These are phyloP conservation scores for Gnatocerus cornutus DNA, from an alignment of 2,888 invertebrate genomes.

Conservation along the genomic window DNA sequence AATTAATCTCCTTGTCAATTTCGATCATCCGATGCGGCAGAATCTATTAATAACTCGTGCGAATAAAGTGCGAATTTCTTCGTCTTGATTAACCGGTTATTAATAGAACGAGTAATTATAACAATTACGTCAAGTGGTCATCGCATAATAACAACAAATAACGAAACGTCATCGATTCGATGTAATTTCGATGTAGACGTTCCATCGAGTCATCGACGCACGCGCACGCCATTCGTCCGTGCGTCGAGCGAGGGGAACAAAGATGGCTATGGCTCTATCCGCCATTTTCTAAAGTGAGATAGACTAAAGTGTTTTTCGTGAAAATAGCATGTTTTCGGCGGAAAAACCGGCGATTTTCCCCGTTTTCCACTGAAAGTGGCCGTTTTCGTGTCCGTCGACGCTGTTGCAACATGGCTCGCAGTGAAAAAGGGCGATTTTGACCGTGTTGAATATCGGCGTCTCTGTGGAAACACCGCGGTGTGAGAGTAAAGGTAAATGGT, in stretches of 20 bases:
- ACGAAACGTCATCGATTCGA: conserved; percentile 22
- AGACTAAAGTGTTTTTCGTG: conserved; percentile 69
- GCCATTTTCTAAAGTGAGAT: conserved; percentile 73
- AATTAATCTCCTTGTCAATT: no score
- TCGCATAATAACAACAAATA: conserved; percentile 5
- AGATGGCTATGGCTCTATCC: conserved; percentile 71
- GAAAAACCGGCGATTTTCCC: conserved; percentile 49
- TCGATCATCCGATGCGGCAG: neutral
- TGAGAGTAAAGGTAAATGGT: conserved; percentile 69
- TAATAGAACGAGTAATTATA: conserved; percentile 6
- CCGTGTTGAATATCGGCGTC: conserved; percentile 59
- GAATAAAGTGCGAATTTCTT: conserved; percentile 18
- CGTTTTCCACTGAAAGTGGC: conserved; percentile 10
- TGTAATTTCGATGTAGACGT: conserved; percentile 15
- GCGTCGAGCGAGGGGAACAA: conserved; percentile 66
- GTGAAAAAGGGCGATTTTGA: conserved; percentile 53
- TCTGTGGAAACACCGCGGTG: conserved; percentile 56
- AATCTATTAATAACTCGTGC: conserved; percentile 6
- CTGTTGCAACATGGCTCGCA: conserved; percentile 39
- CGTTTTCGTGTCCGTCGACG: conserved; percentile 9
- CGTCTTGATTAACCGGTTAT: conserved; percentile 17
- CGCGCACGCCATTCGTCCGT: conserved; percentile 46
- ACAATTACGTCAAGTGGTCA: neutral
- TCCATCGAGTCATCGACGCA: conserved; percentile 35
- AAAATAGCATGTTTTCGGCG: conserved; percentile 54